Conservation (phyloP, 2,888 invertebrate genomes). For the Holacanthella duospinosa region DNA sequence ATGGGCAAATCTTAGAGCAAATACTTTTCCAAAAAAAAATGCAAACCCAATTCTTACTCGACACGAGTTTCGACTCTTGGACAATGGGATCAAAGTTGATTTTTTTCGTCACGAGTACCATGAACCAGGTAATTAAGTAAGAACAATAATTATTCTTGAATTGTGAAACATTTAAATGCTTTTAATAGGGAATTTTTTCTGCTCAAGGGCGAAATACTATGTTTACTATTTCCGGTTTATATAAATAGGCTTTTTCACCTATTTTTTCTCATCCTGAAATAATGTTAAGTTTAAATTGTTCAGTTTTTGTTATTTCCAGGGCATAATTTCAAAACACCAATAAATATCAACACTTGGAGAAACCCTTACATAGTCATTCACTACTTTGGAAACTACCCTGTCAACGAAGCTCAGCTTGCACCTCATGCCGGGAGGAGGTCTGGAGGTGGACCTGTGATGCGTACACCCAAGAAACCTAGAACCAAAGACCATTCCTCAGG, state of each 20-base stretch:
- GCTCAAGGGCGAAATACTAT: too few relatives aligned
- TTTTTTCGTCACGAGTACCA: not conserved
- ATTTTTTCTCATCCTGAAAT: too few relatives aligned
- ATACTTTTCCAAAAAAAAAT: not conserved
- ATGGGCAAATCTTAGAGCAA: constrained; percentile 1
- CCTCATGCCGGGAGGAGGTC: not conserved
- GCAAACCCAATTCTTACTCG: not conserved
- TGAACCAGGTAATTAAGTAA: not conserved
- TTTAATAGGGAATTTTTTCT: not conserved
- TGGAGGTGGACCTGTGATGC: not conserved
- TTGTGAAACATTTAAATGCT: too few relatives aligned
- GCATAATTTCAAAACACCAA: not conserved
- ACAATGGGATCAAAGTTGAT: not conserved
- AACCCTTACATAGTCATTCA: not conserved
- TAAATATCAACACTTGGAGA: not conserved
- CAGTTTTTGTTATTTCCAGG: too few relatives aligned
- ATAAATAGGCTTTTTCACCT: too few relatives aligned
- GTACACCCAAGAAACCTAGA: not conserved
- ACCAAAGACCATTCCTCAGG: not conserved
- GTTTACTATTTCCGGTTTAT: too few relatives aligned
- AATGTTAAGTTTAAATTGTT: not conserved
- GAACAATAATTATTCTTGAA: too few relatives aligned
- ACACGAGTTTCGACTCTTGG: not conserved
- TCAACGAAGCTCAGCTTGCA: not conserved
- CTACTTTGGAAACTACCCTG: constrained; percentile 6